Conservation (phyloP, 2,113 vertebrate species). For the Sigmodon hispidus region DNA sequence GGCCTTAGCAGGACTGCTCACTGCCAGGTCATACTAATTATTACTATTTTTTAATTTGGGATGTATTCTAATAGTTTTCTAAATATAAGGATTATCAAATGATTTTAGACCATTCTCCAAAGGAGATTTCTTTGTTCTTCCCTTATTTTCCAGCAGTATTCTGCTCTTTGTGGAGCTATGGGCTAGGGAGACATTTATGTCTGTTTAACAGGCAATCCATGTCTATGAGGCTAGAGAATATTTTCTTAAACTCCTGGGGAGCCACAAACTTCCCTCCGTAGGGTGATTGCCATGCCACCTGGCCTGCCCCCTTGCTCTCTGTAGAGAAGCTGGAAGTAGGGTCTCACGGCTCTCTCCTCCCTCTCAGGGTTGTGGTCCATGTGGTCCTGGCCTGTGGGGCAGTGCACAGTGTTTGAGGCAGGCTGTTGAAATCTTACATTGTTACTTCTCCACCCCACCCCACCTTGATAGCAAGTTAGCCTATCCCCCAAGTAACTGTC, state of each 20-base stretch:
- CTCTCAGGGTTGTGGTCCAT: background rate
- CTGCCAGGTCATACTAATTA: conserved; percentile 41
- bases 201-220: background rate
- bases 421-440: background rate
- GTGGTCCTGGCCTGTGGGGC: background rate
- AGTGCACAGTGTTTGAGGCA: conserved; percentile 28
- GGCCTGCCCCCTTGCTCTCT: background rate
- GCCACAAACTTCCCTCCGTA: background rate
- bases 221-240: conserved; percentile 17
- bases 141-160: conserved; percentile 29
- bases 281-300: background rate
- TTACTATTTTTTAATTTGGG: conserved; percentile 56
- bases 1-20: background rate
- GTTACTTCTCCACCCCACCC: background rate
- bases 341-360: background rate
- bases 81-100: conserved; percentile 70
- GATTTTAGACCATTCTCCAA: conserved; percentile 68
- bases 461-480: conserved; percentile 34
- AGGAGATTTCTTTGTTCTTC: conserved; percentile 66
- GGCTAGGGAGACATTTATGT: background rate
- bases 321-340: conserved; percentile 20
- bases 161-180: conserved; percentile 1
- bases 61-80: conserved; percentile 71
- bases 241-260: conserved; percentile 24
- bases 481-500: conserved; percentile 76